These are phyloP conservation scores for Numida meleagris DNA, from an alignment of 2,113 vertebrate species.

Conservation along the genomic window DNA sequence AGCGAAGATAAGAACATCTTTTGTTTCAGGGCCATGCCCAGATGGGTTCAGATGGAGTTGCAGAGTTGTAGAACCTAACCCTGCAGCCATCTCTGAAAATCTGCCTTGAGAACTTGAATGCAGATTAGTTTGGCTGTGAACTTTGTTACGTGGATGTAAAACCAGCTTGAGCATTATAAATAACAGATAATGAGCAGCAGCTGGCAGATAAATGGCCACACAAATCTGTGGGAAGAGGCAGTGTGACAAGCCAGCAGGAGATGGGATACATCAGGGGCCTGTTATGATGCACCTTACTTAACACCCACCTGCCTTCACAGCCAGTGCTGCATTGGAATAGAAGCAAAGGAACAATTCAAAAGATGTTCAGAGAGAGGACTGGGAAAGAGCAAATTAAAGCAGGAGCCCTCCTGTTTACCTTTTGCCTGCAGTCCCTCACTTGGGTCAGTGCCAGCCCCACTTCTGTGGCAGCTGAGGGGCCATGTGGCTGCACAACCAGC, in stretches of 20 bases:
- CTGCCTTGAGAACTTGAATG: constrained; percentile 4
- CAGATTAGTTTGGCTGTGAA: constrained; percentile 36
- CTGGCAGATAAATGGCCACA: constrained; percentile 18
- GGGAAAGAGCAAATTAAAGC: neutral
- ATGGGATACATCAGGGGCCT: neutral
- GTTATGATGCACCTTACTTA: neutral
- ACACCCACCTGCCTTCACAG: neutral
- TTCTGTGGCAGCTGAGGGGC: neutral
- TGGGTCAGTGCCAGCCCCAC: neutral
- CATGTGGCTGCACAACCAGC: neutral
- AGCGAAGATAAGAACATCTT: neutral
- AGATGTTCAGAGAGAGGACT: neutral
- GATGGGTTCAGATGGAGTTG: neutral
- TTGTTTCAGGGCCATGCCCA: neutral
- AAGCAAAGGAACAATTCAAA: constrained; percentile 5
- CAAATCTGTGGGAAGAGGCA: neutral
- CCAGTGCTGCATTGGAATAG: neutral
- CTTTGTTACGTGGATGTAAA: neutral
- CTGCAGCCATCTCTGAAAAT: neutral
- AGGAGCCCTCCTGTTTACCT: neutral
- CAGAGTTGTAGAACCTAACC: neutral
- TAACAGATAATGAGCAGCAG: constrained; percentile 39
- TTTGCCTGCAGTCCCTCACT: neutral
- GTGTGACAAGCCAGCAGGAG: neutral
- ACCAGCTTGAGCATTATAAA: constrained; percentile 9